A percentile compares a stretch with the other conserved stretches of the same genome.
These are phyloP conservation scores for Oreochromis spilurus DNA, from an alignment of 2,113 vertebrate genomes.

Conservation along the genomic window DNA sequence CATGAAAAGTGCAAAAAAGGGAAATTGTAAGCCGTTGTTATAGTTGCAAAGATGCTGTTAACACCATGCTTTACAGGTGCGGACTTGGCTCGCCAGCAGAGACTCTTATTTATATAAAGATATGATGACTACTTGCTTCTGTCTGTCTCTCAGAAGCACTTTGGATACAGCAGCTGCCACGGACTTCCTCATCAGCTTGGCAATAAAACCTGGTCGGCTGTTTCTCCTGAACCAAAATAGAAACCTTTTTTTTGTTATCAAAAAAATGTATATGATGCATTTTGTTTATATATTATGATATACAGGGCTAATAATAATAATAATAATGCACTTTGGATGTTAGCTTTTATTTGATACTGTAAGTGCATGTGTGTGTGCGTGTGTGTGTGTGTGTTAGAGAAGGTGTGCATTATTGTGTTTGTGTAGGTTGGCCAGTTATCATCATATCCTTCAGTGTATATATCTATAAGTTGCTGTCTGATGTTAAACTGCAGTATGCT, in stretches of 20 bases:
- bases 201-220: not conserved
- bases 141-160: slow-evolving; percentile 68
- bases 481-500: slow-evolving; percentile 18
- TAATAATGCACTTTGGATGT: slow-evolving; percentile 70
- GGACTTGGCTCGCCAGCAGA: slow-evolving; percentile 15
- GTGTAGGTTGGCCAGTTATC: slow-evolving; percentile 49
- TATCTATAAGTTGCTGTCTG: slow-evolving; percentile 6
- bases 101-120: slow-evolving; percentile 71
- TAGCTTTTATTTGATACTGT: slow-evolving; percentile 43
- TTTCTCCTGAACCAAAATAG: slow-evolving; percentile 17
- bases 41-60: slow-evolving; percentile 25
- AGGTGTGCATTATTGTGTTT: not conserved
- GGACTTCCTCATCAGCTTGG: not conserved
- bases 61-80: slow-evolving; percentile 5
- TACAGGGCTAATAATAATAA: slow-evolving; percentile 45
- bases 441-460: slow-evolving; percentile 6
- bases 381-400: not conserved
- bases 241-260: slow-evolving; percentile 22
- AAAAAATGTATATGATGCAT: slow-evolving; percentile 48
- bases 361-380: not conserved
- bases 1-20: slow-evolving; percentile 8
- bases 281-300: slow-evolving; percentile 54
- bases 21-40: slow-evolving; percentile 5
- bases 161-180: slow-evolving; percentile 53
- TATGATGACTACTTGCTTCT: slow-evolving; percentile 61